phyloP scores from a whole-genome alignment of 2,797 vertebrate species.

The Dallia pectoralis region DNA sequence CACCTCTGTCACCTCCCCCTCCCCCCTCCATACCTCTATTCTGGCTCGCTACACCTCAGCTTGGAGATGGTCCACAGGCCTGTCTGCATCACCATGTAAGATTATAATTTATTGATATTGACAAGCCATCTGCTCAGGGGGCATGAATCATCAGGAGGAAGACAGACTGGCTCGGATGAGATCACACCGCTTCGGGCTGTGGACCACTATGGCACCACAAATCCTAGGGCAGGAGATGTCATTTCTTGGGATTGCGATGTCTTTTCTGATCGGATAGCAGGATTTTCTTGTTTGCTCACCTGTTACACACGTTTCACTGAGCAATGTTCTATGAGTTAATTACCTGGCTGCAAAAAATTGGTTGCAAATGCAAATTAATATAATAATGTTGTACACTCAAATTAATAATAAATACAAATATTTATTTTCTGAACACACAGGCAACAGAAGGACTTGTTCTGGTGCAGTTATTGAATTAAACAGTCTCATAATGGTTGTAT shows the following conservation, averaged over 20 bases:
- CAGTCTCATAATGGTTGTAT: constrained; percentile 67
- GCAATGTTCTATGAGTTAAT: neutral
- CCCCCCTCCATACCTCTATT: constrained; percentile 38
- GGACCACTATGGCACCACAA: neutral
- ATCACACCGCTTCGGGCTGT: neutral
- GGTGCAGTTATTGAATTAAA: neutral
- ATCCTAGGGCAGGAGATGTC: no score
- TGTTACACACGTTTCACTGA: neutral
- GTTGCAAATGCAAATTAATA: neutral
- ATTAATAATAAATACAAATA: neutral
- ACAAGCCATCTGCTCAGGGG: constrained; percentile 81
- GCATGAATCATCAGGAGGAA: constrained; percentile 81
- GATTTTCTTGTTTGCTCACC: neutral
- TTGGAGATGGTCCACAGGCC: neutral
- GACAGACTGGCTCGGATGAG: neutral
- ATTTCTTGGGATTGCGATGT: neutral
- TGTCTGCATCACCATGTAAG: constrained; percentile 64
- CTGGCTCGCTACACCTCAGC: constrained; percentile 5
- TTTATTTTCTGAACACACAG: neutral
- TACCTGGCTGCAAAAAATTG: neutral
- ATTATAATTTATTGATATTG: constrained; percentile 95
- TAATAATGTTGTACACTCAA: neutral
- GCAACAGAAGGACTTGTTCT: neutral
- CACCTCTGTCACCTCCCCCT: constrained; percentile 47
- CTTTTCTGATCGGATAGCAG: neutral